Evolutionary conservation across 2,888 invertebrate genomes (phyloP), one percentile per base, ranked within the genome.

Genomic region (Glaucopsyche alexis): DNA sequence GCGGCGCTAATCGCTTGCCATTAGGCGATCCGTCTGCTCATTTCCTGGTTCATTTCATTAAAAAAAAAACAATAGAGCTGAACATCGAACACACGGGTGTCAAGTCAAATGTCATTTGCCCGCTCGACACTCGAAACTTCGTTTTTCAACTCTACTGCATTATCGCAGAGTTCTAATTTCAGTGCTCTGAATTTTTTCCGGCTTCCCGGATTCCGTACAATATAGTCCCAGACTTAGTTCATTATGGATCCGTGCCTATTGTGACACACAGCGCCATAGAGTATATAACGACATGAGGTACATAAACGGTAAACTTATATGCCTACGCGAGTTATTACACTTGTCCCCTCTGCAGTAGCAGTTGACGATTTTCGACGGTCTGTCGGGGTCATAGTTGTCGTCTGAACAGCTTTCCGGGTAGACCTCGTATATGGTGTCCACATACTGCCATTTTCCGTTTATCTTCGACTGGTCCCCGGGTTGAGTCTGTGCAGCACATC

Each of bases 311-410:
- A 47, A 47, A 29, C 19, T 45, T 29, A 2, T 13, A 45, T 8
- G 16, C 29, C 29, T 47, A 19, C 47, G 29, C 4, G 93, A 92
- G 11, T 89, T 83, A 83, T 97, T 97, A 82, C 97, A 97, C 50
- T 95, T 86, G 79, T 96, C 93, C 0, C 94, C 95, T 71, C 95
- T 93, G 81, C 97, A 97, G 83, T 96, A 96, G 82, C 97, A 97
- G 80, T 95, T 94, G 75, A 94, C 87, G 0, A 95, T 93, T 52
- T 91, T 93, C 1, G 94, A 93, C 2, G 92, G 88, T 14, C 94
- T 89, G n/a, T 94, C 90, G 2, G 74, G 76, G 8, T 94, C 94
- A 76, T 91, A 94, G 70, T 94, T 93, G 78, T 94, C 94, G 29
- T 94, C 93, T 38, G 86, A 85, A 82, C 97, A 97, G 1, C 95